A percentile compares a stretch with the other conserved stretches of the same genome.
Evolutionary conservation across 2,888 invertebrate species (phyloP).

Genomic region (Miltochrista miniata): DNA sequence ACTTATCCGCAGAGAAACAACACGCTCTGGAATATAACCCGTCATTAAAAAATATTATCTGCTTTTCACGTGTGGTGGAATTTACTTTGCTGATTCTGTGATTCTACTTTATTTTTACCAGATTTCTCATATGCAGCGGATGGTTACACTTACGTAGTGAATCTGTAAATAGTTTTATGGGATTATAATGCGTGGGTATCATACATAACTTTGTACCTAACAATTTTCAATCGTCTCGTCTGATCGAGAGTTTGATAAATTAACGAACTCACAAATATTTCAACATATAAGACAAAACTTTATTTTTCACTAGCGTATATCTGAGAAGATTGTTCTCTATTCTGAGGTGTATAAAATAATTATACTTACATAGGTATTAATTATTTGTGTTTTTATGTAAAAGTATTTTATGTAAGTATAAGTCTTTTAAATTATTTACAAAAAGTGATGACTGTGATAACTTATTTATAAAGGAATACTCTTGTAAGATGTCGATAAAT

Average conservation of each 20-base stretch:
- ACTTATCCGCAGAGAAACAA: slow-evolving; percentile 19
- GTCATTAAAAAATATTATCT: not conserved
- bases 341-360: too few species aligned
- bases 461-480: too few species aligned
- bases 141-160: slow-evolving; percentile 29
- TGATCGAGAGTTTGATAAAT: not conserved
- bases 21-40: slow-evolving; percentile 26
- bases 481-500: too few species aligned
- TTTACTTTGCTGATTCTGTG: slow-evolving; percentile 28
- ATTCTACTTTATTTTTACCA: slow-evolving; percentile 39
- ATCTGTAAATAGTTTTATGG: slow-evolving; percentile 30
- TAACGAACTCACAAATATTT: not conserved
- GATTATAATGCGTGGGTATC: slow-evolving; percentile 35
- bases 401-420: too few species aligned
- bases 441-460: too few species aligned
- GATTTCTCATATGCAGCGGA: slow-evolving; percentile 28
- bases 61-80: slow-evolving; percentile 24
- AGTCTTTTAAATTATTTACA: too few species aligned
- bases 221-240: slow-evolving; percentile 14
- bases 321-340: too few species aligned
- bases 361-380: too few species aligned
- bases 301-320: too few species aligned
- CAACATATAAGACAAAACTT: too few species aligned
- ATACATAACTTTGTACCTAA: slow-evolving; percentile 24
- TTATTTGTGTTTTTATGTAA: too few species aligned